Base-by-base conservation (phyloP, 2,888 invertebrate species). In the Halocaridina rubra region DNA sequence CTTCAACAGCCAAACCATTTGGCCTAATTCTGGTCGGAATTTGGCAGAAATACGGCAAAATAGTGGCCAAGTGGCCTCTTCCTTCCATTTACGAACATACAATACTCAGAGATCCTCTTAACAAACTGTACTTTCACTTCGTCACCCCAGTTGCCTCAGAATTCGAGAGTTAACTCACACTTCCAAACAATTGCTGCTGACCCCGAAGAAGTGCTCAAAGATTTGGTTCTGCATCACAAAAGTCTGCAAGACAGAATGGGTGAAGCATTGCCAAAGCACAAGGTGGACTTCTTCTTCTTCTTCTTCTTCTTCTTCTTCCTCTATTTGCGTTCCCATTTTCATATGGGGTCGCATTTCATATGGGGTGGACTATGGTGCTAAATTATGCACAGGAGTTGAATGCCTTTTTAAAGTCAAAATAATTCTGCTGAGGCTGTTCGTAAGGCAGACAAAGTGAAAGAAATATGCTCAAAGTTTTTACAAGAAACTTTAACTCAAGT, bases 221-320 rank as follows among this genome's bases (percentile, higher is more conserved):
- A 77, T 57, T 61, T 77, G 77, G 19, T 77, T 77, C 59, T 77
- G 13, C 61, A 77, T 61, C 77, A 77, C 77, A 77, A 77, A 19
- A 61, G 59, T 13, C 29, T 29, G 59, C 19, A 29, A 24, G 59
- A 27, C n/a, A 76, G 10, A 13, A 74, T 74, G 33, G 74, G 46
- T 46, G 24, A 22, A 33, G 4, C 46, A 74, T 46, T 74, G 46
- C 74, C 74, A 74, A 16, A 39, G 22, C 13, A 74, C 74, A 74
- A 46, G 74, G 46, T 74, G 8, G 74, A 74, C 74, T n/a, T n/a
- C n/a, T n/a, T n/a, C n/a, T n/a, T n/a, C n/a, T n/a, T n/a, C n/a
- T n/a, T n/a, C n/a, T n/a, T n/a, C n/a, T n/a, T n/a, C n/a, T n/a
- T n/a, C n/a, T n/a, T n/a, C n/a, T n/a, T n/a, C n/a, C n/a, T n/a